Conservation (phyloP, 2,888 invertebrate genomes). For the Teleogryllus oceanicus region DNA sequence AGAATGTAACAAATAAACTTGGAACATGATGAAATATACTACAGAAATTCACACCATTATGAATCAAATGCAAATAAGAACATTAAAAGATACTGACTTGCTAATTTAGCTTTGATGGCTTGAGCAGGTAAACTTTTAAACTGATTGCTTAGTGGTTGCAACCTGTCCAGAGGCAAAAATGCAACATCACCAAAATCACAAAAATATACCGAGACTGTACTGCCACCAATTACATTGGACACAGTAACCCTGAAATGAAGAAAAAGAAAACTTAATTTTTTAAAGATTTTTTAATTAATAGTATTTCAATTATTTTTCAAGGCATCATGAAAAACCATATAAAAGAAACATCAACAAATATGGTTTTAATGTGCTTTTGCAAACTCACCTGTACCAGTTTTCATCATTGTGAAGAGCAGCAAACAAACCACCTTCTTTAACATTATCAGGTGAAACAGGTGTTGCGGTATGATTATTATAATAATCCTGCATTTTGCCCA, state of each 20-base stretch:
- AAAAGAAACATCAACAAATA: neutral
- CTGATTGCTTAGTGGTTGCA: slow-evolving; percentile 54
- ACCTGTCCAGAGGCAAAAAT: slow-evolving; percentile 53
- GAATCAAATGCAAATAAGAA: neutral
- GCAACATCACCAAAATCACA: slow-evolving; percentile 64
- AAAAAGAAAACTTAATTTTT: neutral
- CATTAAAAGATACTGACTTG: slow-evolving; percentile 48
- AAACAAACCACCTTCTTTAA: slow-evolving; percentile 61
- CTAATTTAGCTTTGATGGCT: slow-evolving; percentile 61
- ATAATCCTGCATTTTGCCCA: slow-evolving; percentile 28
- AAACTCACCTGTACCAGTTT: slow-evolving; percentile 65
- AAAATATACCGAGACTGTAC: slow-evolving; percentile 58
- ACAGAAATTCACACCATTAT: slow-evolving; percentile 38
- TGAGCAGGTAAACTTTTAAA: slow-evolving; percentile 62
- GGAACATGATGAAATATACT: too few species aligned
- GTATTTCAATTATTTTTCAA: too few species aligned
- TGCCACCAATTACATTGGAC: slow-evolving; percentile 29
- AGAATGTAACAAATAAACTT: too few species aligned
- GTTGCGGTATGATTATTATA: slow-evolving; percentile 48
- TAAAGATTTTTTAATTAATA: too few species aligned
- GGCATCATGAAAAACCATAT: too few species aligned
- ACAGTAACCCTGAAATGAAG: slow-evolving; percentile 31
- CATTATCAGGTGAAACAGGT: slow-evolving; percentile 47
- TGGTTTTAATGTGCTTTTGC: neutral
- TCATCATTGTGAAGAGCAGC: slow-evolving; percentile 63